Evolutionary conservation across 2,113 vertebrate species (phyloP).

Genomic region (Pelobates fuscus): DNA sequence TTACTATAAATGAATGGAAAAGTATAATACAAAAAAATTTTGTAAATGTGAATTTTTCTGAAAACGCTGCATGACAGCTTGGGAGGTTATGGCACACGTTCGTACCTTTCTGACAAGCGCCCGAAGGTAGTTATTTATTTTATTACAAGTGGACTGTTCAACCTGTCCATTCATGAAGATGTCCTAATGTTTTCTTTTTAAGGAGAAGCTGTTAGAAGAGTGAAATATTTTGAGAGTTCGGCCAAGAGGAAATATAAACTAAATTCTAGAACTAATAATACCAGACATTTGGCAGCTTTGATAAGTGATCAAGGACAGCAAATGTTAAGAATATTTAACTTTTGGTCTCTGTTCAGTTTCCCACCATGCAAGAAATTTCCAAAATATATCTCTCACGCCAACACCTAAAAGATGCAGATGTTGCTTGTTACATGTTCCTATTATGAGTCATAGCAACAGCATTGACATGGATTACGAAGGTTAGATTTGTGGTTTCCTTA

Average conservation of each 20-base stretch:
- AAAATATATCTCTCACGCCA: background rate
- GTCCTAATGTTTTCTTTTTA: background rate
- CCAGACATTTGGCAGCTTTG: slow-evolving; percentile 29
- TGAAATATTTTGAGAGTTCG: slow-evolving; percentile 32
- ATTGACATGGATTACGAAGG: no score
- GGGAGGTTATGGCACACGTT: no score
- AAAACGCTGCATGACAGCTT: no score
- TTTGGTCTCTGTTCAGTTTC: slow-evolving; percentile 26
- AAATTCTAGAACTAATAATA: slow-evolving; percentile 11
- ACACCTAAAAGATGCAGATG: background rate
- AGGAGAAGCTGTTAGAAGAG: background rate
- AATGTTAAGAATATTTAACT: slow-evolving; percentile 16
- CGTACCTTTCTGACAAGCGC: no score
- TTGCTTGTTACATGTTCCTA: background rate
- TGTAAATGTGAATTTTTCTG: no score
- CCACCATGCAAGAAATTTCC: slow-evolving; percentile 17
- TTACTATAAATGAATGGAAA: no score
- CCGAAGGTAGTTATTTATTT: no score
- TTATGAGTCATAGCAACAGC: no score
- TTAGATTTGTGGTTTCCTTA: no score
- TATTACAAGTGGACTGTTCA: no score
- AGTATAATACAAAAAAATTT: no score
- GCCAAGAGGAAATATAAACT: slow-evolving; percentile 27
- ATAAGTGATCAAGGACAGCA: slow-evolving; percentile 13
- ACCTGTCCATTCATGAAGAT: no score